Evolutionary conservation across 2,888 invertebrate genomes (phyloP).

Genomic region (Elegia similella): DNA sequence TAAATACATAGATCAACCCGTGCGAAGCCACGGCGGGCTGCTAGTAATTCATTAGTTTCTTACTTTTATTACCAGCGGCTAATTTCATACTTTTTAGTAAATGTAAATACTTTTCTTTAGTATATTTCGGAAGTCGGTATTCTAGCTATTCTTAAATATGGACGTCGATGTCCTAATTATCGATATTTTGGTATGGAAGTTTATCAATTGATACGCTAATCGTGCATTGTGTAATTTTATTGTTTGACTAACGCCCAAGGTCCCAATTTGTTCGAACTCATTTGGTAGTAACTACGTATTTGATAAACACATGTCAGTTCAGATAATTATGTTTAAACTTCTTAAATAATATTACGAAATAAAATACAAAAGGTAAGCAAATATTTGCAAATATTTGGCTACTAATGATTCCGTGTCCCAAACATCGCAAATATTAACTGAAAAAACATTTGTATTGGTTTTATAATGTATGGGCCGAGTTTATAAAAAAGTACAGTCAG

Average conservation of each 20-base stretch:
- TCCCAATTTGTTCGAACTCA: neutral
- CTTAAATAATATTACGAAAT: neutral
- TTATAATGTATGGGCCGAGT: no score
- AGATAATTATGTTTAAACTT: neutral
- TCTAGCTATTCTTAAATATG: no score
- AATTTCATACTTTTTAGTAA: no score
- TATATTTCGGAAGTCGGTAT: no score
- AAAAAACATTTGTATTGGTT: no score
- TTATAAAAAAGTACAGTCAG: no score
- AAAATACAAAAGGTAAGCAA: neutral
- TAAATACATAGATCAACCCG: no score
- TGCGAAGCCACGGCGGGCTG: no score
- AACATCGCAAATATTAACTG: neutral
- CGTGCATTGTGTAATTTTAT: slow-evolving; percentile 8
- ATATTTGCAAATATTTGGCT: neutral
- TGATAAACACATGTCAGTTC: neutral
- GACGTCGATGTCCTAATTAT: no score
- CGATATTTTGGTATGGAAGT: neutral
- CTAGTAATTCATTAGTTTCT: no score
- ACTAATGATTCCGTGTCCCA: neutral
- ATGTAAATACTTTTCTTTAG: no score
- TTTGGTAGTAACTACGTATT: neutral
- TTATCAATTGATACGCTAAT: slow-evolving; percentile 6
- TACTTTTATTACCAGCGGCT: no score
- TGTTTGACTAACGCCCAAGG: slow-evolving; percentile 7